A percentile compares a stretch with the other conserved stretches of the same genome.
Conservation (phyloP, 1,140 invertebrate species). For the Lycorma delicatula region DNA sequence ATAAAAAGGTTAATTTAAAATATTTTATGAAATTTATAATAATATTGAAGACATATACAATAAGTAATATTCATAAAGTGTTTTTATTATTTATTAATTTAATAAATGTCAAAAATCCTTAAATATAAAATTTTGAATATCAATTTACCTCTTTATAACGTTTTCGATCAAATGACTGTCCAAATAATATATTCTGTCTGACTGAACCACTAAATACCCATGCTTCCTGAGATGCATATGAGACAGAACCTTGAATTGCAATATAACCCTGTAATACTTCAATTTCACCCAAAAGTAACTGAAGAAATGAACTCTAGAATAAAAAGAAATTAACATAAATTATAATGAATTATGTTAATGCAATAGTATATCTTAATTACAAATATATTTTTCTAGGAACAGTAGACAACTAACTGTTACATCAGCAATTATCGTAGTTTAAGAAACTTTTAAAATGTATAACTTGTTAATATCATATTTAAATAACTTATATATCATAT, state of each 20-base stretch:
- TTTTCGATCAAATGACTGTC: conserved; percentile 49
- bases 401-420: too few relatives aligned
- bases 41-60: too few relatives aligned
- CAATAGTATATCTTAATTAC: too few relatives aligned
- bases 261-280: conserved; percentile 49
- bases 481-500: too few relatives aligned
- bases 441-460: too few relatives aligned
- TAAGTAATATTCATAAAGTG: too few relatives aligned
- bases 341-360: background rate
- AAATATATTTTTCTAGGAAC: too few relatives aligned
- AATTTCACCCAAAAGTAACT: conserved; percentile 62
- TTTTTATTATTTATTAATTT: too few relatives aligned
- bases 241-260: conserved; percentile 49
- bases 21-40: background rate
- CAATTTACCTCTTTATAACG: conserved; percentile 56
- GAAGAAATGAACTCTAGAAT: conserved; percentile 60
- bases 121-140: too few relatives aligned
- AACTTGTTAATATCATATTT: too few relatives aligned
- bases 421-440: too few relatives aligned
- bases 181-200: conserved; percentile 73
- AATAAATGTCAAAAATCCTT: too few relatives aligned
- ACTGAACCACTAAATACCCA: conserved; percentile 63
- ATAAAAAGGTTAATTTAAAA: background rate
- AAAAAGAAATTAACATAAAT: background rate
- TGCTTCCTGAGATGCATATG: conserved; percentile 66